Evolutionary conservation across 2,113 vertebrate genomes (phyloP).

Genomic region (Illadopsis cleaveri): DNA sequence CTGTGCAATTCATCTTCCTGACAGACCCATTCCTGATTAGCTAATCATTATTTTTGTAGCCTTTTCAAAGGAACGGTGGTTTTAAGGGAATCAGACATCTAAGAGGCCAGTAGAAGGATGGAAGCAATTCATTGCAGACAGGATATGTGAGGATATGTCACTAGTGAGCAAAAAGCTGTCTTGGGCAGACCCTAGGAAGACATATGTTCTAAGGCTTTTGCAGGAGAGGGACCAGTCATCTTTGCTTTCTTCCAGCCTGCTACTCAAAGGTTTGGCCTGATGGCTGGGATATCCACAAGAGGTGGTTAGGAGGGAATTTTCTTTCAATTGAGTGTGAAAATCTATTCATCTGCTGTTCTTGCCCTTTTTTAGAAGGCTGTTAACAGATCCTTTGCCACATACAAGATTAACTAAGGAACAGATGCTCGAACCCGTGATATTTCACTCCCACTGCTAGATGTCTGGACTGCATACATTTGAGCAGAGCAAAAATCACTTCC

Average conservation of each 20-base stretch:
- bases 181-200: not conserved
- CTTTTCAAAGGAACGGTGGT: not conserved
- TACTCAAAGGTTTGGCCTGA: not conserved
- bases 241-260: not conserved
- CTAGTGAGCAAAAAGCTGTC: not conserved
- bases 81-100: not conserved
- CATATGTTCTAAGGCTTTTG: not conserved
- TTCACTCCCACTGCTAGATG: conserved; percentile 21
- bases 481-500: not conserved
- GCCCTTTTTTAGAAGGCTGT: conserved; percentile 1
- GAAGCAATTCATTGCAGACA: not conserved
- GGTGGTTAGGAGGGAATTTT: not conserved
- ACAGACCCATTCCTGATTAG: not conserved
- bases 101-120: not conserved
- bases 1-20: not conserved
- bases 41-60: not conserved
- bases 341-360: not conserved
- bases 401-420: conserved; percentile 35
- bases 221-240: not conserved
- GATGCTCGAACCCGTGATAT: conserved; percentile 39
- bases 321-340: not conserved
- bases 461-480: conserved; percentile 21
- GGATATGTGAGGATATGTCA: not conserved
- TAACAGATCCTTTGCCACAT: not conserved
- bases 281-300: not conserved